phyloP scores from a whole-genome alignment of 2,888 invertebrate genomes.

The Alitta virens region DNA sequence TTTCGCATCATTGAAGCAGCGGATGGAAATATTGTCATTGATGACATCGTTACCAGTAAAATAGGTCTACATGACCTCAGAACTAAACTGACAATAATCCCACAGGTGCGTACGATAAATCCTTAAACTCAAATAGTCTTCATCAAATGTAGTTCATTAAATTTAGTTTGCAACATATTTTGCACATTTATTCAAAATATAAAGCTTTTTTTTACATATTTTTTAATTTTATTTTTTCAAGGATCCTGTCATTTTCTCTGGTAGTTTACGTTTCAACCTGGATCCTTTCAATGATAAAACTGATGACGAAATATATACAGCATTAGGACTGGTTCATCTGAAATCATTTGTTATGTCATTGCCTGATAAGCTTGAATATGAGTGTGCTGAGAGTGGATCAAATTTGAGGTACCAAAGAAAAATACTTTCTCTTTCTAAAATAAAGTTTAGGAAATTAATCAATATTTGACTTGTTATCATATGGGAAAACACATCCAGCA shows the following conservation, averaged over 20 bases:
- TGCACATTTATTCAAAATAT: too few species aligned
- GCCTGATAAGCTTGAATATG: neutral
- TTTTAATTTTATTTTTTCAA: neutral
- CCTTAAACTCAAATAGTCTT: too few species aligned
- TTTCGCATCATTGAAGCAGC: neutral
- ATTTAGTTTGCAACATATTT: too few species aligned
- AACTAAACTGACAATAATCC: neutral
- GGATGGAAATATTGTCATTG: neutral
- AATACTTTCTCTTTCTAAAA: too few species aligned
- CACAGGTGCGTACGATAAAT: too few species aligned
- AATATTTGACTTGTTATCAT: too few species aligned
- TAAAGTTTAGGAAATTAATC: too few species aligned
- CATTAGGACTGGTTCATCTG: neutral
- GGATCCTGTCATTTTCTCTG: conserved; percentile 14
- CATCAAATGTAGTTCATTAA: too few species aligned
- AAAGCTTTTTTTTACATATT: too few species aligned
- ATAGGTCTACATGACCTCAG: neutral
- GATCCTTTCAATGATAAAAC: conserved; percentile 6
- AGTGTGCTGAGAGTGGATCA: conserved; percentile 11
- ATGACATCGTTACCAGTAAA: neutral
- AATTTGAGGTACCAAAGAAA: conserved; percentile 14
- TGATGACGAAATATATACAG: neutral
- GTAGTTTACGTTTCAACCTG: conserved; percentile 4
- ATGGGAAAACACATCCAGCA: too few species aligned
- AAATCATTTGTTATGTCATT: neutral